These are phyloP conservation scores for Pristionchus exspectatus DNA, from an alignment of 2,888 invertebrate genomes.

Conservation along the genomic window DNA sequence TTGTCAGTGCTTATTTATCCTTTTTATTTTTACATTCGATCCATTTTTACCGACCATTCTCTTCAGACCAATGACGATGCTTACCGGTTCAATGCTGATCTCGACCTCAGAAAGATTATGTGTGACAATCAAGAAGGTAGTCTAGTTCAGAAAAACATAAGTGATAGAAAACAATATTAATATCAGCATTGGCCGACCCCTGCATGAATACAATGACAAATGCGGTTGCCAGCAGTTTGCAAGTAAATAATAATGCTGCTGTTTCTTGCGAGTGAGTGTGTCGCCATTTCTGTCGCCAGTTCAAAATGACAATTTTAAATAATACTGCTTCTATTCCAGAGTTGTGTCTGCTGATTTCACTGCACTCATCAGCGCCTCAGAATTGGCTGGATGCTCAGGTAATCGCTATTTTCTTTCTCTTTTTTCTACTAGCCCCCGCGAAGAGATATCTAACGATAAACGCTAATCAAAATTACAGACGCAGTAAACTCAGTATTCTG, in stretches of 20 bases:
- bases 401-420: background rate
- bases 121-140: constrained; percentile 32
- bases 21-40: background rate
- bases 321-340: background rate
- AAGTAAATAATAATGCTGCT: background rate
- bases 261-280: constrained; percentile 40
- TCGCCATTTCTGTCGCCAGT: too few species aligned
- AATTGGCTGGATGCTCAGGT: background rate
- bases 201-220: background rate
- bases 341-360: background rate
- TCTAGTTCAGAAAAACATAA: background rate
- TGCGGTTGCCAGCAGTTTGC: background rate
- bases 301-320: background rate
- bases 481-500: background rate
- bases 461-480: background rate
- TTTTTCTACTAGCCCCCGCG: background rate
- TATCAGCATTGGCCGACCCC: constrained; percentile 8
- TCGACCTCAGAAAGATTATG: constrained; percentile 25
- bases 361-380: background rate
- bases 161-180: background rate
- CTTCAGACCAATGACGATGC: background rate
- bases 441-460: too few species aligned
- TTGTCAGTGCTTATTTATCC: background rate
- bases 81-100: background rate
- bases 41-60: background rate